phyloP scores from a whole-genome alignment of 2,797 vertebrate species.

The Eutrigla gurnardus region DNA sequence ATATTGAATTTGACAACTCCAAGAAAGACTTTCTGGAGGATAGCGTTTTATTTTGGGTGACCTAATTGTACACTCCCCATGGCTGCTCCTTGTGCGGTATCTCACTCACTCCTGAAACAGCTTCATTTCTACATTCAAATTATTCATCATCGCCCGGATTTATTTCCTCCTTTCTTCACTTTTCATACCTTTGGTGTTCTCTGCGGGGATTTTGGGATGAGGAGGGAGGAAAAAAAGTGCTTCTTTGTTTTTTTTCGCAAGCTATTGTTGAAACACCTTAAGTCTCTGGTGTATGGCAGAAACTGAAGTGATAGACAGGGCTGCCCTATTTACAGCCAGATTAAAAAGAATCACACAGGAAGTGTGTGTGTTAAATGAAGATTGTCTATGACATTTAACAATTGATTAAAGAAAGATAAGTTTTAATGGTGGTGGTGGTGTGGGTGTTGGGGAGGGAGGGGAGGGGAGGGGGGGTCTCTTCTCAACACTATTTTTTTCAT shows the following conservation, averaged over 20 bases:
- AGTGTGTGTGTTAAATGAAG: slow-evolving; percentile 84
- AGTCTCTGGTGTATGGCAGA: slow-evolving; percentile 84
- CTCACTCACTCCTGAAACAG: slow-evolving; percentile 83
- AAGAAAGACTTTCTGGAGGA: slow-evolving; percentile 83
- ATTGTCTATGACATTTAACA: slow-evolving; percentile 85
- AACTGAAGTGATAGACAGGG: slow-evolving; percentile 85
- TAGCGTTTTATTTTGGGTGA: slow-evolving; percentile 84
- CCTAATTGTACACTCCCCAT: slow-evolving; percentile 86
- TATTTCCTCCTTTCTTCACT: slow-evolving; percentile 86
- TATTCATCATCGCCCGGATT: slow-evolving; percentile 87
- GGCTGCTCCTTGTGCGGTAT: slow-evolving; percentile 83
- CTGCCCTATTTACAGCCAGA: slow-evolving; percentile 88
- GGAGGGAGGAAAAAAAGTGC: slow-evolving; percentile 74
- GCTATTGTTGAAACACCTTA: slow-evolving; percentile 89
- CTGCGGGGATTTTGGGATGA: slow-evolving; percentile 87
- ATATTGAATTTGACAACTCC: slow-evolving; percentile 84
- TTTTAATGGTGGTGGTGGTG: slow-evolving; percentile 81
- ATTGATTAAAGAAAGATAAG: slow-evolving; percentile 85
- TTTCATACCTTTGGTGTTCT: slow-evolving; percentile 88
- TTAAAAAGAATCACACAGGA: slow-evolving; percentile 86
- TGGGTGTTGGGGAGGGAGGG: slow-evolving; percentile 49
- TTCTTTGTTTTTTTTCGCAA: slow-evolving; percentile 76
- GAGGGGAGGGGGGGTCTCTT: slow-evolving; percentile 34
- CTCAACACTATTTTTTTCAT: slow-evolving; percentile 50
- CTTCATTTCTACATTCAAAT: slow-evolving; percentile 89